Evolutionary conservation across 2,113 vertebrate species (phyloP).

Genomic region (Eublepharis macularius): DNA sequence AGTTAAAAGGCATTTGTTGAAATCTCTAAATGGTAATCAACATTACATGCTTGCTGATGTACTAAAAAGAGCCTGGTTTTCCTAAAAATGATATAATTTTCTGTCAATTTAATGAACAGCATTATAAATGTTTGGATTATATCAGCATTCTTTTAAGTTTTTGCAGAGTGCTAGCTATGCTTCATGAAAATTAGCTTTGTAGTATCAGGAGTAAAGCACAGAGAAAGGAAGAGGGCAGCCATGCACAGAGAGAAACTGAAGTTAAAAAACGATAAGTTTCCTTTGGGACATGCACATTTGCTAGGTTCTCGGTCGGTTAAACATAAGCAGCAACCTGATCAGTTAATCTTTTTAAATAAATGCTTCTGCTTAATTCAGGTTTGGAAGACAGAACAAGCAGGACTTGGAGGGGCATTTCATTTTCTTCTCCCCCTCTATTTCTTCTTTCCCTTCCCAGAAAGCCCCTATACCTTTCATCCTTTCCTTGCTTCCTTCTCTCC

Average conservation of each 20-base stretch:
- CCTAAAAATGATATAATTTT: slow-evolving; percentile 69
- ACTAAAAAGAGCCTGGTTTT: slow-evolving; percentile 66
- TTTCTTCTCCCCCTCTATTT: too few relatives aligned
- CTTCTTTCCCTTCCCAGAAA: too few relatives aligned
- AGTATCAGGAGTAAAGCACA: slow-evolving; percentile 35
- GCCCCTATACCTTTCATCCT: too few relatives aligned
- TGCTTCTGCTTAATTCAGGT: background rate
- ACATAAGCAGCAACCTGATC: background rate
- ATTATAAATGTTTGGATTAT: slow-evolving; percentile 62
- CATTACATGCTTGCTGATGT: slow-evolving; percentile 63
- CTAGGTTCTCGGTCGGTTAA: slow-evolving; percentile 36
- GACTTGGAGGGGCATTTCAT: too few relatives aligned
- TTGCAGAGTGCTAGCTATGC: slow-evolving; percentile 42
- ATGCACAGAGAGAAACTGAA: background rate
- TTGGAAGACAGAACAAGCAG: too few relatives aligned
- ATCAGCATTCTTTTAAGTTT: slow-evolving; percentile 33
- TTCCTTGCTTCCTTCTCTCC: too few relatives aligned
- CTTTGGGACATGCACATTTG: background rate
- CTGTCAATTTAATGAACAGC: slow-evolving; percentile 48
- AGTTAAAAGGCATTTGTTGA: slow-evolving; percentile 58
- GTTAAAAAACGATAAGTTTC: background rate
- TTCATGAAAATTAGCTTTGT: slow-evolving; percentile 38
- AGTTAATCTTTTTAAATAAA: slow-evolving; percentile 19
- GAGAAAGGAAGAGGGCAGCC: slow-evolving; percentile 21
- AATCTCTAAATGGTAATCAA: slow-evolving; percentile 64